These are phyloP conservation scores for Hystrix brachyura DNA, from an alignment of 2,113 vertebrate genomes.

Conservation along the genomic window DNA sequence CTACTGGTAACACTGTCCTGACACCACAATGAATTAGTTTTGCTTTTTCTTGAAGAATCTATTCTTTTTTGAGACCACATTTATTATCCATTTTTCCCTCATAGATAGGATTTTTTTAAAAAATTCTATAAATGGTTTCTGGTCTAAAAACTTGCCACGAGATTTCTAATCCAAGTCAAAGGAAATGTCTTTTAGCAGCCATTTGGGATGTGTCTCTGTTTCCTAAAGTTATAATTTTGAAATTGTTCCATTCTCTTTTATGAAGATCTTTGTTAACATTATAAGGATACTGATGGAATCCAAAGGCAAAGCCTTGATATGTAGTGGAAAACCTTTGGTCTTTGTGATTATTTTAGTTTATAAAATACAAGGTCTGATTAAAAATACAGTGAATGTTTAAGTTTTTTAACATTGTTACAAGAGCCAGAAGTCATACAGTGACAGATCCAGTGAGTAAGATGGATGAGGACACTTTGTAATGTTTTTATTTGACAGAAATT, in stretches of 20 bases:
- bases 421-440: not conserved
- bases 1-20: not conserved
- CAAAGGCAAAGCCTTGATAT: not conserved
- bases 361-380: not conserved
- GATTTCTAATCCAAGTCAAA: conserved; percentile 19
- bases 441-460: not conserved
- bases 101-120: not conserved
- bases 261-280: not conserved
- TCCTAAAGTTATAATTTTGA: conserved; percentile 5
- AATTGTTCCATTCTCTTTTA: not conserved
- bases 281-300: too few relatives aligned
- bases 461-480: not conserved
- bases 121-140: conserved; percentile 8
- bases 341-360: not conserved
- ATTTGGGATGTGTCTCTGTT: not conserved
- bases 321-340: not conserved
- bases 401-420: not conserved
- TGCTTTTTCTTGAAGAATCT: not conserved
- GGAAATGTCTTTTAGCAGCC: not conserved
- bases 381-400: not conserved
- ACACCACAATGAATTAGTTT: not conserved
- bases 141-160: not conserved
- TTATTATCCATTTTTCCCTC: not conserved
- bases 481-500: not conserved
- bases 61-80: not conserved